These are phyloP conservation scores for Synergus japonicus DNA, from an alignment of 2,888 invertebrate genomes.

Conservation along the genomic window DNA sequence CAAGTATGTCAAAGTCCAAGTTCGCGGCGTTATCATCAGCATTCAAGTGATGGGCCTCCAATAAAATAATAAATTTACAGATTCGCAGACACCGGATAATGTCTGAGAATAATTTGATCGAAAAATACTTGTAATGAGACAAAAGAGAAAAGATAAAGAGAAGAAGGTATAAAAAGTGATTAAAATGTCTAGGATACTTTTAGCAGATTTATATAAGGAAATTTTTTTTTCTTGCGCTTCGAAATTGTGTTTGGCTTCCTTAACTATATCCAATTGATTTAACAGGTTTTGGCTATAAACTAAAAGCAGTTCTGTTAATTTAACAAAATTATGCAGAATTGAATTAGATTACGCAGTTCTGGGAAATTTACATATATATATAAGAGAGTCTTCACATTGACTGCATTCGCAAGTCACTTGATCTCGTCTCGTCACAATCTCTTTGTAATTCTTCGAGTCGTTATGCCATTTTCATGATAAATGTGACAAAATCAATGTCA, in stretches of 20 bases:
- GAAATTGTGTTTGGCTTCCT: no score
- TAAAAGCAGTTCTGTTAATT: no score
- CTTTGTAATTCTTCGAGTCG: background rate
- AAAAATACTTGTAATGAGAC: background rate
- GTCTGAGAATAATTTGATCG: background rate
- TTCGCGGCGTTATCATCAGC: conserved; percentile 37
- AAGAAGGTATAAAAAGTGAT: background rate
- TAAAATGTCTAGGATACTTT: background rate
- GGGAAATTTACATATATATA: background rate
- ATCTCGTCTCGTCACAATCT: background rate
- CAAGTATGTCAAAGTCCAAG: conserved; percentile 40
- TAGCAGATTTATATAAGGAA: background rate
- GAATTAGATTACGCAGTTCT: background rate
- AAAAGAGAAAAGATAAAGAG: background rate
- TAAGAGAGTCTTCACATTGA: conserved; percentile 14
- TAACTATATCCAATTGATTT: no score
- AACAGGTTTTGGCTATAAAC: no score
- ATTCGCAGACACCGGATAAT: background rate
- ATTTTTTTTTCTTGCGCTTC: no score
- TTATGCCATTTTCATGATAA: conserved; percentile 28
- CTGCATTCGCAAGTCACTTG: background rate
- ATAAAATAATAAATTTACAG: background rate
- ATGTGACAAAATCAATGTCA: conserved; percentile 36
- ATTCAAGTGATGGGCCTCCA: conserved; percentile 16
- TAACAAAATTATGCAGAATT: no score